These are phyloP conservation scores for Tor tambroides DNA, from an alignment of 2,113 vertebrate species.

Conservation along the genomic window DNA sequence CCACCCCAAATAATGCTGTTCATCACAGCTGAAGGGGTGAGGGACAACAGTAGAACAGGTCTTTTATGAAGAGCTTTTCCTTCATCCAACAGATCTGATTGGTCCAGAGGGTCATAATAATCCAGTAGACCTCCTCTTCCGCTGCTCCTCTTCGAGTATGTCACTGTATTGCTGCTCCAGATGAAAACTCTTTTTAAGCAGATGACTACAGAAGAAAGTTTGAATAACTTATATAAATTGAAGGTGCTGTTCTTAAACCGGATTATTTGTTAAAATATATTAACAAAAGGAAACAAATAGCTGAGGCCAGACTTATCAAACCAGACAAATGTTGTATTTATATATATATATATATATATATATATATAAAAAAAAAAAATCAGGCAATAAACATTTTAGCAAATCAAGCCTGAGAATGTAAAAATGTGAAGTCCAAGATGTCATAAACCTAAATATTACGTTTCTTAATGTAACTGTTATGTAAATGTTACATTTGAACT, in stretches of 20 bases:
- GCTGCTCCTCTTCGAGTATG: neutral
- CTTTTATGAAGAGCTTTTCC: too few species aligned
- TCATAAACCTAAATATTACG: neutral
- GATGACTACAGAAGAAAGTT: neutral
- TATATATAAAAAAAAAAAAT: too few species aligned
- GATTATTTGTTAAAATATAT: neutral
- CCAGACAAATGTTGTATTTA: neutral
- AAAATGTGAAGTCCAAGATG: neutral
- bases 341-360: too few species aligned
- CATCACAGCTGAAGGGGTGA: neutral
- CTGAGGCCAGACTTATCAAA: slow-evolving; percentile 3
- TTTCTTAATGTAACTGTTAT: neutral
- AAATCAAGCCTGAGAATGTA: neutral
- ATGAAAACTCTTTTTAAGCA: neutral
- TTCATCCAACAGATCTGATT: neutral
- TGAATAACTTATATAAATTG: neutral
- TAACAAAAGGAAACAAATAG: neutral
- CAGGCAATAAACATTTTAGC: neutral
- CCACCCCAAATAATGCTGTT: neutral
- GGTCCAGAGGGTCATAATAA: neutral
- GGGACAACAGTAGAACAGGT: neutral
- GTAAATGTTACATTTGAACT: neutral
- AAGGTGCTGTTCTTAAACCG: neutral
- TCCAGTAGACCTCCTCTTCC: neutral
- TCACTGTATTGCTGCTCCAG: neutral